Conservation (phyloP, 2,888 invertebrate species). For the Amaurobius ferox region DNA sequence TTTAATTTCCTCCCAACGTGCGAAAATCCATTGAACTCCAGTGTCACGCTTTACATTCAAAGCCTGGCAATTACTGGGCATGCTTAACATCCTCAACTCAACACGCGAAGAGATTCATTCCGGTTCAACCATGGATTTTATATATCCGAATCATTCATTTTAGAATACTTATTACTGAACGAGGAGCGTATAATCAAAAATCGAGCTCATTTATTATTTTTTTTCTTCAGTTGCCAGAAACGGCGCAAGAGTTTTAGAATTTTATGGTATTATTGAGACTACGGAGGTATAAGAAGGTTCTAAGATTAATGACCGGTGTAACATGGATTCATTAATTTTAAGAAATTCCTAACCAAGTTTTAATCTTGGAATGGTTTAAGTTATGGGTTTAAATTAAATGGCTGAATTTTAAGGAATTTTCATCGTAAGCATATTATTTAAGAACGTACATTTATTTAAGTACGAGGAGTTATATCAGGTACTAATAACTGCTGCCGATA, state of each 20-base stretch:
- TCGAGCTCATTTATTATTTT: background rate
- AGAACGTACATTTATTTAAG: too few relatives aligned
- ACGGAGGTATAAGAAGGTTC: background rate
- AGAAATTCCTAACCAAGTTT: background rate
- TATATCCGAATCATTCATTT: background rate
- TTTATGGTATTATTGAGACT: background rate
- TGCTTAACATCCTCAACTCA: background rate
- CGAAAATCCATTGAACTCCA: background rate
- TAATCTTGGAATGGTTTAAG: background rate
- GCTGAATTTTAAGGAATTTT: background rate
- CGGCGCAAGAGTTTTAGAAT: background rate
- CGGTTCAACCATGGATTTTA: background rate
- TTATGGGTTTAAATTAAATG: background rate
- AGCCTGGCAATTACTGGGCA: background rate
- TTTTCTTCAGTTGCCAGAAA: background rate
- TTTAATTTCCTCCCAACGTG: background rate
- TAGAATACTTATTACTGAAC: background rate
- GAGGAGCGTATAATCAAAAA: background rate
- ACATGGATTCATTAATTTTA: background rate
- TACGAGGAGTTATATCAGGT: too few relatives aligned
- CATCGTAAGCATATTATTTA: background rate
- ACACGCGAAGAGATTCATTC: background rate
- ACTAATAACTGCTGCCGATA: too few relatives aligned
- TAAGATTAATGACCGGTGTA: background rate
- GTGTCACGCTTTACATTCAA: background rate